Evolutionary conservation across 2,888 invertebrate genomes (phyloP).

Genomic region (Chloroclysta siterata): DNA sequence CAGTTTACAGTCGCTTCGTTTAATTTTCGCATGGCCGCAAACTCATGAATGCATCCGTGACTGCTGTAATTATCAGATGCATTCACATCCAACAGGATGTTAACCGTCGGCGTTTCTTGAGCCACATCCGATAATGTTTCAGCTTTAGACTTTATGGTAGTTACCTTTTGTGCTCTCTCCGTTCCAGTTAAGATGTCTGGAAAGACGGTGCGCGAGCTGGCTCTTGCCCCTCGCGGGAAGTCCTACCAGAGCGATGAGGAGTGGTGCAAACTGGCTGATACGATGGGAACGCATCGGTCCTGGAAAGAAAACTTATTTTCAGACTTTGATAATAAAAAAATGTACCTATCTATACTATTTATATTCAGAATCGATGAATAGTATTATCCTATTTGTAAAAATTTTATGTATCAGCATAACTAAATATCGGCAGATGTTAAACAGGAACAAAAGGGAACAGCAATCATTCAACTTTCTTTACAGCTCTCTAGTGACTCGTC

Average conservation of each 20-base stretch:
- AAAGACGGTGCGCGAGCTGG: constrained; percentile 93
- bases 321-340: neutral
- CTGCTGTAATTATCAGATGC: too few relatives aligned
- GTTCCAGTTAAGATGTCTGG: constrained; percentile 95
- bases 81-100: too few relatives aligned
- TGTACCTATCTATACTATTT: too few relatives aligned
- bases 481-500: constrained; percentile 19
- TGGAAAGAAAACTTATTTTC: constrained; percentile 42
- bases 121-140: too few relatives aligned
- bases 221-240: constrained; percentile 97
- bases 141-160: constrained; percentile 13
- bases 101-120: too few relatives aligned
- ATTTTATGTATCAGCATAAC: neutral
- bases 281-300: constrained; percentile 79
- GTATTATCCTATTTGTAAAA: too few relatives aligned
- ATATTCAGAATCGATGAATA: too few relatives aligned
- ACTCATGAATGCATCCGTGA: too few relatives aligned
- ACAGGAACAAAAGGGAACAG: constrained; percentile 24
- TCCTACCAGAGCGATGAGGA: constrained; percentile 95
- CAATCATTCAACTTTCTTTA: constrained; percentile 25
- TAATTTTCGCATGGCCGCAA: too few relatives aligned
- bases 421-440: constrained; percentile 5
- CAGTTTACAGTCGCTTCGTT: too few relatives aligned
- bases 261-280: constrained; percentile 85
- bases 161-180: constrained; percentile 93